Evolutionary conservation across 2,113 vertebrate species (phyloP).

Genomic region (Perca flavescens): DNA sequence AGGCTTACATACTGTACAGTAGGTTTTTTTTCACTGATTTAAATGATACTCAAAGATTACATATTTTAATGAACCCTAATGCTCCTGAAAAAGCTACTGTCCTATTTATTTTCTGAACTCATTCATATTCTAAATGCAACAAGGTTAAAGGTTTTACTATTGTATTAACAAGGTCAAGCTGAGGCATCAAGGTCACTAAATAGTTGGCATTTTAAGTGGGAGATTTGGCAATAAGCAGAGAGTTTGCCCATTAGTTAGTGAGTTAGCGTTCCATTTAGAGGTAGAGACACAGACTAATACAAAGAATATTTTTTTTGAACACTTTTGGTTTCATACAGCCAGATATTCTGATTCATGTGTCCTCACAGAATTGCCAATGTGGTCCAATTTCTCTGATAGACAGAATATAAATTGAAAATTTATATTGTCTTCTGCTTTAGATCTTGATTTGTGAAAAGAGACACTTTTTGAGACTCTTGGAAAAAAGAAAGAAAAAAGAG

Average conservation of each 20-base stretch:
- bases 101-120: conserved; percentile 17
- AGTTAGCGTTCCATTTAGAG: not conserved
- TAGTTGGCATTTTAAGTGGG: conserved; percentile 18
- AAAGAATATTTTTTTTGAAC: conserved; percentile 46
- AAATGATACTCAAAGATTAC: conserved; percentile 30
- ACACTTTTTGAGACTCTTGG: conserved; percentile 55
- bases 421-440: conserved; percentile 76
- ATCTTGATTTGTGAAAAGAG: conserved; percentile 69
- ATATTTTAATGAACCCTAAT: conserved; percentile 48
- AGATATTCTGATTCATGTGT: conserved; percentile 63
- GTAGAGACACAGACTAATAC: conserved; percentile 5
- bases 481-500: not conserved
- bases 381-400: conserved; percentile 73
- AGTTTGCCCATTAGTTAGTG: conserved; percentile 13
- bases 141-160: conserved; percentile 34
- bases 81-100: not conserved
- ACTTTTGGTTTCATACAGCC: conserved; percentile 41
- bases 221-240: conserved; percentile 10
- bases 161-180: conserved; percentile 22
- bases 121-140: conserved; percentile 20
- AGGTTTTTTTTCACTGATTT: not conserved
- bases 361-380: conserved; percentile 56
- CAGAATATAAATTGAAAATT: conserved; percentile 85
- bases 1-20: conserved; percentile 6
- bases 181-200: conserved; percentile 35